Evolutionary conservation across 2,888 invertebrate genomes (phyloP), one percentile per base, ranked within the genome.

Genomic region (Rhynchonema sp.): DNA sequence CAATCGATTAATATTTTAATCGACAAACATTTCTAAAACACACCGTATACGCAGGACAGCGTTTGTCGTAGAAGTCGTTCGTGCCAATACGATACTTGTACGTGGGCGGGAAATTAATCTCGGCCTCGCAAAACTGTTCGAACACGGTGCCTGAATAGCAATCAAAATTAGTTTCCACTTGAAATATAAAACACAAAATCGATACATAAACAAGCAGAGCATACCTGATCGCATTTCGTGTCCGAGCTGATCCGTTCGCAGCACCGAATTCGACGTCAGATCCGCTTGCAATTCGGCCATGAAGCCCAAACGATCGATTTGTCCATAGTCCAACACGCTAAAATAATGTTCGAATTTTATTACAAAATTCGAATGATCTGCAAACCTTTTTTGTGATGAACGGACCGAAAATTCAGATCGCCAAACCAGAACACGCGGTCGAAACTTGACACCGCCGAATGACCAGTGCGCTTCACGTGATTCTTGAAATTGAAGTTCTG

Each of bases 381-480:
- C n/a, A n/a, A n/a, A n/a, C n/a, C n/a, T n/a, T n/a, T n/a, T n/a
- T n/a, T n/a, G n/a, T n/a, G n/a, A n/a, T 9, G 38, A 38, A 17
- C 57, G 2, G 1, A 57, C 57, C 28, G 3, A 26, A 57, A 57
- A 23, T 57, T 57, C 23, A 57, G 23, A 38, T 57, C 57, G 28
- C 57, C 57, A 17, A 57, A 49, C 49, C 38, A 46, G 52, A 57
- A 49, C 9, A 57, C 57, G 27, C n/a, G 3, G 25, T 57, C 57
- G 57, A 52, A 46, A 38, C 46, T 26, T 46, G 6, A n/a, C 6
- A 57, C n/a, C 17, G 57, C 57, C 49, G 57, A n/a, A 38, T 57
- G 6, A n/a, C 49, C 46, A 29, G 49, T 9, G 27, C 29, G 27
- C 1, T 13, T 23, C 2, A 28, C 13, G 2, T 38, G 29, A 1